Base-by-base conservation (phyloP, 1,140 invertebrate genomes). In the Eubasilissa regina region DNA sequence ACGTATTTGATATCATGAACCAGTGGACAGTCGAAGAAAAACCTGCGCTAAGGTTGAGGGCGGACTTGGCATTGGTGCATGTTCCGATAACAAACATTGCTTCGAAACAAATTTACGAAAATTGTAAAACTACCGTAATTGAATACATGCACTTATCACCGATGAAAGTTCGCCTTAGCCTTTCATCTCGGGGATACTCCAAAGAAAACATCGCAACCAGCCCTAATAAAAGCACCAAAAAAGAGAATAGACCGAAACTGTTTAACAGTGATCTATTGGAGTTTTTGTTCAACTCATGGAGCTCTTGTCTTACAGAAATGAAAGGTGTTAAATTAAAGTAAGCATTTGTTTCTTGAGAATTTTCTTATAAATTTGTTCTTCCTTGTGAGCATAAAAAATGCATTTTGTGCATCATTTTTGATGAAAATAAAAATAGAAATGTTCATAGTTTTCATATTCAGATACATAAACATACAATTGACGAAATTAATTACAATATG, bases 101-200 rank as follows among this genome's bases (percentile, higher is more conserved):
- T 0, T 80, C 77, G 85, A 82, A 89, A 88, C 84, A 89, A 84
- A 77, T 86, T 85, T 45, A 85, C 80, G 21, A 85, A 74, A 79
- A 84, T 82, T 7, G 85, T 86, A 84, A 83, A 85, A 87, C 82
- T 81, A 89, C 74, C 76, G 78, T 92, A 11, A 91, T 94, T 83
- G 94, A 95, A 84, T 92, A 91, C 80, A 87, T 94, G 35, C 93
- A 94, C 84, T 84, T 95, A 62, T 94, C 93, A 11, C 93, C 94
- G 0, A 84, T 94, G 3, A 92, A 92, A 82, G 85, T 95, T 56
- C 88, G 91, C 51, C 86, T 96, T 25, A 95, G 92, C 87, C 91
- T 95, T 74, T 92, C 92, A 15, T 91, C 93, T 62, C 87, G 91
- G 83, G 91, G 92, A 4, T 92, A 91, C 78, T 85, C 86, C 4